phyloP scores from a whole-genome alignment of 2,113 vertebrate species.

The Percina caprodes region DNA sequence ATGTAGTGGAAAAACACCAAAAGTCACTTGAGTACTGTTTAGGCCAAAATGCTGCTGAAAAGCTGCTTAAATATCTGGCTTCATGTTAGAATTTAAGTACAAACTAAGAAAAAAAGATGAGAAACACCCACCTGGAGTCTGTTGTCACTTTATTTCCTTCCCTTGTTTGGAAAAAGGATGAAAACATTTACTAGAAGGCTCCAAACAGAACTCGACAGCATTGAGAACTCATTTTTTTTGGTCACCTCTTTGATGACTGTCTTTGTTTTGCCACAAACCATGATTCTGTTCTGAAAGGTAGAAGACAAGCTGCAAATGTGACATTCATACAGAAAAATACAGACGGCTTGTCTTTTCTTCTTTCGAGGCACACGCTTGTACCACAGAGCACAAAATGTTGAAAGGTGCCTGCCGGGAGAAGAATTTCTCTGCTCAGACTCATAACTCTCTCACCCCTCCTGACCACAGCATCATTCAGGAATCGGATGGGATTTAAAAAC shows the following conservation, averaged over 20 bases:
- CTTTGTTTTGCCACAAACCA: constrained; percentile 21
- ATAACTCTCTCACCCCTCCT: constrained; percentile 14
- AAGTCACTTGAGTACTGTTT: not conserved
- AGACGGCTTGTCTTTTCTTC: constrained; percentile 41
- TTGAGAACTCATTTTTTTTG: constrained; percentile 19
- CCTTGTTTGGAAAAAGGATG: constrained; percentile 67
- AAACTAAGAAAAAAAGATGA: not conserved
- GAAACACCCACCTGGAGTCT: constrained; percentile 32
- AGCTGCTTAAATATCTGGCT: too few species aligned
- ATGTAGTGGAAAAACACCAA: too few species aligned
- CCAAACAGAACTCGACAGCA: constrained; percentile 59
- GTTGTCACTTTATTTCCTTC: constrained; percentile 74
- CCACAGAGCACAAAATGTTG: constrained; percentile 52
- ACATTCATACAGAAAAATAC: constrained; percentile 70
- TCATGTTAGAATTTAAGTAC: too few species aligned
- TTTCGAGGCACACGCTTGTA: constrained; percentile 35
- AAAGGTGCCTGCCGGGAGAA: constrained; percentile 44
- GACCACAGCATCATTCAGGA: constrained; percentile 41
- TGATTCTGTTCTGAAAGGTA: constrained; percentile 34
- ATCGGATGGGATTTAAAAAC: constrained; percentile 62
- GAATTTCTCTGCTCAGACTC: constrained; percentile 22
- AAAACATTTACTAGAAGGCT: constrained; percentile 66
- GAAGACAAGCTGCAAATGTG: constrained; percentile 57
- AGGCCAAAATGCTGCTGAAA: not conserved
- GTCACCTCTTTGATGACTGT: constrained; percentile 42